These are phyloP conservation scores for Brienomyrus longianalis DNA, from an alignment of 2,113 vertebrate species.

Conservation along the genomic window DNA sequence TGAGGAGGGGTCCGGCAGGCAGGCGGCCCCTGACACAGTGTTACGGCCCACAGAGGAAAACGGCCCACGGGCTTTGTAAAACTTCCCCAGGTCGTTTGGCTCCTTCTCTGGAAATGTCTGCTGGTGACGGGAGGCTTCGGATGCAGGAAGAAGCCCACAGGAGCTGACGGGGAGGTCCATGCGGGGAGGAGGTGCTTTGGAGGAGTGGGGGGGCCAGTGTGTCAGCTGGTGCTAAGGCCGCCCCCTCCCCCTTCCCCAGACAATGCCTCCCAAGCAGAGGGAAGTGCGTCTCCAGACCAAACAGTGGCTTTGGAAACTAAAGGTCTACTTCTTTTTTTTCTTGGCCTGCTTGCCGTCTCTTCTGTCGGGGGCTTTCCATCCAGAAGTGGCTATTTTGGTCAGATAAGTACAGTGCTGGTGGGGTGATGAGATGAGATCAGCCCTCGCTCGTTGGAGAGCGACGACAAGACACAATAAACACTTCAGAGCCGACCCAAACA, in stretches of 20 bases:
- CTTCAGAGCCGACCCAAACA: slow-evolving; percentile 30
- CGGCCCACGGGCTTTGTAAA: background rate
- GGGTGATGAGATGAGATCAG: slow-evolving; percentile 58
- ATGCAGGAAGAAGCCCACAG: background rate
- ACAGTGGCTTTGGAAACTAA: slow-evolving; percentile 52
- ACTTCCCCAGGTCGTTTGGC: background rate
- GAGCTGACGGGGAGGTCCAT: background rate
- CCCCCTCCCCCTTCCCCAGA: background rate
- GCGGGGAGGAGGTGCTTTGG: background rate
- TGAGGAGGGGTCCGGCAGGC: background rate
- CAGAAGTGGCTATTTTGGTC: slow-evolving; percentile 62
- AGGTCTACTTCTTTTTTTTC: slow-evolving; percentile 41
- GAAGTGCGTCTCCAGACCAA: slow-evolving; percentile 28
- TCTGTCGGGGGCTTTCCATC: slow-evolving; percentile 57
- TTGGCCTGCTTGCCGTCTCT: slow-evolving; percentile 40
- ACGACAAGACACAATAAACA: slow-evolving; percentile 50
- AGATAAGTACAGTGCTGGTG: slow-evolving; percentile 61
- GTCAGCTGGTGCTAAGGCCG: background rate
- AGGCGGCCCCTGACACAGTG: background rate
- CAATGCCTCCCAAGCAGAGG: background rate
- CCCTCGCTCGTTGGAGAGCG: slow-evolving; percentile 53
- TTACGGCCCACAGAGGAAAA: background rate
- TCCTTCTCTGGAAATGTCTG: background rate
- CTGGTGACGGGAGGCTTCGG: background rate
- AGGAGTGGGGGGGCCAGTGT: background rate